phyloP scores from a whole-genome alignment of 2,888 invertebrate genomes.

The Lumbricus terrestris region DNA sequence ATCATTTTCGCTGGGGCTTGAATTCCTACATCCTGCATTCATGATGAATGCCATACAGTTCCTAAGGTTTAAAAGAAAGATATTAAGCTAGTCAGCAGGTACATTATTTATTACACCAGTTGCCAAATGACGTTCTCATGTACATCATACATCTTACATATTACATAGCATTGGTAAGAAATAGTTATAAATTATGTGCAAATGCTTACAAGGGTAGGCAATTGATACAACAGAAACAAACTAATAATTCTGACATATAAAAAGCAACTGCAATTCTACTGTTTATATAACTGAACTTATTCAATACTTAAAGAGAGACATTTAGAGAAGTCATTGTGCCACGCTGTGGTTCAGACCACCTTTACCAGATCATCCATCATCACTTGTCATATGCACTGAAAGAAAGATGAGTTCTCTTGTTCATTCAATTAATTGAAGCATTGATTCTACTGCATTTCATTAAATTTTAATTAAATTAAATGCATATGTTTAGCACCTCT shows the following conservation, averaged over 20 bases:
- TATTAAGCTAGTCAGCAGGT: too few relatives aligned
- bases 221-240: background rate
- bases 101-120: too few relatives aligned
- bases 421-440: too few relatives aligned
- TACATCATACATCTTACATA: too few relatives aligned
- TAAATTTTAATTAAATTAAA: too few relatives aligned
- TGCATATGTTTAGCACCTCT: too few relatives aligned
- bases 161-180: too few relatives aligned
- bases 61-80: background rate
- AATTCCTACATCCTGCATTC: slow-evolving; percentile 3
- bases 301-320: background rate
- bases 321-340: background rate
- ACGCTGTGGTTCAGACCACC: background rate
- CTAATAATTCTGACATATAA: background rate
- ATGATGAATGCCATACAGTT: background rate
- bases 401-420: too few relatives aligned
- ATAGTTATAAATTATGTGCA: too few relatives aligned
- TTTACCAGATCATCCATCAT: background rate
- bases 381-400: background rate
- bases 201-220: too few relatives aligned
- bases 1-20: background rate
- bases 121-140: too few relatives aligned
- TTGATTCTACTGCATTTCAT: too few relatives aligned
- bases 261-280: background rate
- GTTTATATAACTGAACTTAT: background rate